Evolutionary conservation across 1,140 invertebrate genomes (phyloP).

Genomic region (Drosophila fuyamai): DNA sequence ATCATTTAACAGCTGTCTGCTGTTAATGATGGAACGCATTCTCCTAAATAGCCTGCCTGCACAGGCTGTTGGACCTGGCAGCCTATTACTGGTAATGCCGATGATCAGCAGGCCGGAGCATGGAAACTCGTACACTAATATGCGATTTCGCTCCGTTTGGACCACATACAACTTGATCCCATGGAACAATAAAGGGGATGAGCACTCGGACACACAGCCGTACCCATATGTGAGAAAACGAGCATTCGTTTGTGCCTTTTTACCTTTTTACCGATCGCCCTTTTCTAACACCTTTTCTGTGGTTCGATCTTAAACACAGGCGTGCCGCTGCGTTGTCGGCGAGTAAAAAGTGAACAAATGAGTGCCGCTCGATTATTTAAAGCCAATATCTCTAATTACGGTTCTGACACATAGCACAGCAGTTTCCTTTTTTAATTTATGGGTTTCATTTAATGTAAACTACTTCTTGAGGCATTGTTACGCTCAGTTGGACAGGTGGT

Average conservation of each 20-base stretch:
- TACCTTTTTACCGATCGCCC: slow-evolving; percentile 57
- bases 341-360: slow-evolving; percentile 71
- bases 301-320: slow-evolving; percentile 61
- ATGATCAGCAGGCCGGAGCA: slow-evolving; percentile 53
- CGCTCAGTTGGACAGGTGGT: slow-evolving; percentile 68
- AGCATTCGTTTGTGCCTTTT: slow-evolving; percentile 38
- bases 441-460: slow-evolving; percentile 68
- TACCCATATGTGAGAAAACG: slow-evolving; percentile 30
- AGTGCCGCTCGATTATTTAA: slow-evolving; percentile 61
- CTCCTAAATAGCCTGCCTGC: slow-evolving; percentile 50
- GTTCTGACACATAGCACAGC: slow-evolving; percentile 69
- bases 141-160: slow-evolving; percentile 48
- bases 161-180: slow-evolving; percentile 50
- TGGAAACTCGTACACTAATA: slow-evolving; percentile 39
- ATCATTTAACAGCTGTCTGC: slow-evolving; percentile 60
- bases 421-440: slow-evolving; percentile 76
- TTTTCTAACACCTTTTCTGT: slow-evolving; percentile 76
- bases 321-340: slow-evolving; percentile 77
- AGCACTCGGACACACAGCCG: slow-evolving; percentile 24
- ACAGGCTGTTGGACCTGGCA: slow-evolving; percentile 40
- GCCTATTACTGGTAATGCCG: slow-evolving; percentile 52
- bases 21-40: slow-evolving; percentile 59
- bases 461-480: slow-evolving; percentile 63
- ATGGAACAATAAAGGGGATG: slow-evolving; percentile 47
- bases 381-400: slow-evolving; percentile 80